Evolutionary conservation across 2,113 vertebrate genomes (phyloP), one percentile per base, ranked within the genome.

Genomic region (Paracanthobrama guichenoti): DNA sequence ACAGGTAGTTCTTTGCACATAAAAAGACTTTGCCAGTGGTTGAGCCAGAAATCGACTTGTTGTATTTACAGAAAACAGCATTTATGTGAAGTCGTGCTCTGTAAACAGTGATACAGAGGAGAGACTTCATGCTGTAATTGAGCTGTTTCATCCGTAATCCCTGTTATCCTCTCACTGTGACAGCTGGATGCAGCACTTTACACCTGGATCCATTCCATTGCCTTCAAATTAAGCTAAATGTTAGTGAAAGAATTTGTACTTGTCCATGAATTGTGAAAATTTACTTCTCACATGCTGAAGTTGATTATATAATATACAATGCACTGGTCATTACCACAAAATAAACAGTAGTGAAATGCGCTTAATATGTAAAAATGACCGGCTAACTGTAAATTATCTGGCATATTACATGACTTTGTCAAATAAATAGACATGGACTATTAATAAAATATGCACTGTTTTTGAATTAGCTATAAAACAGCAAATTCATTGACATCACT

Each of bases 61-160:
- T 0, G 42, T 22, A 24, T 72, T n/a, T 59, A 12, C 74, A 77
- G 50, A 39, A 39, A 50, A 2, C 26, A 13, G 48, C 31, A n/a
- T 55, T 35, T 59, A 71, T 35, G 31, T 14, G 31, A 16, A 35
- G 53, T 22, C 2, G 31, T 24, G 12, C 75, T 78, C 31, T 42
- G 75, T 59, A 24, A 78, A 78, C 35, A 16, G 69, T 46, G 67
- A 72, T 24, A 3, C 42, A 24, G 69, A 24, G n/a, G 20, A 24
- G 69, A 72, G 69, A 46, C 42, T 46, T 72, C 46, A 22, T 42
- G 31, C 50, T 22, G 18, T 59, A 39, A 77, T 57, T 77, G 74
- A 77, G 74, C 75, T 9, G 75, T 77, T 77, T 14, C 20, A 77
- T 39, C 31, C 4, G 31, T 22, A 59, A 55, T 77, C 31, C 53